phyloP scores from a whole-genome alignment of 1,140 invertebrate genomes.

The Formica exsecta region DNA sequence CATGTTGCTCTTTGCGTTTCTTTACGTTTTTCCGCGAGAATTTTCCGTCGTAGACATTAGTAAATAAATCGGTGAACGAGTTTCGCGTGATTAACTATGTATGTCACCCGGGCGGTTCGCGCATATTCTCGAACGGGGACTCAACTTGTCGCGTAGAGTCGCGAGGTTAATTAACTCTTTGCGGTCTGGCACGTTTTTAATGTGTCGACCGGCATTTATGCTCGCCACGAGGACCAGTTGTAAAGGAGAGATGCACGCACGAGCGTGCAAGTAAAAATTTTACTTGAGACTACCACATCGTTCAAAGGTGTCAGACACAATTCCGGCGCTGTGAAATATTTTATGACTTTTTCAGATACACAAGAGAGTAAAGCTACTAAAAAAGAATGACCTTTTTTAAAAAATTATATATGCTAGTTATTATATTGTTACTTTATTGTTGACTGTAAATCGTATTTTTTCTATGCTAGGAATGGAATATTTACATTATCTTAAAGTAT shows the following conservation, averaged over 20 bases:
- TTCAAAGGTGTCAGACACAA: conserved; percentile 2
- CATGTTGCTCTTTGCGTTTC: not conserved
- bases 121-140: conserved; percentile 25
- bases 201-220: conserved; percentile 5
- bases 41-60: not conserved
- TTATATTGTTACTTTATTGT: not conserved
- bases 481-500: not conserved
- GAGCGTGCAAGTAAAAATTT: conserved; percentile 15
- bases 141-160: conserved; percentile 2
- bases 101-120: conserved; percentile 26
- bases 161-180: conserved; percentile 53
- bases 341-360: not conserved
- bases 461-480: not conserved
- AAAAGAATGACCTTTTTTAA: not conserved
- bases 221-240: not conserved
- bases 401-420: not conserved
- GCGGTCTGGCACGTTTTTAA: conserved; percentile 38
- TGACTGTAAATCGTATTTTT: not conserved
- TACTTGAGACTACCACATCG: not conserved
- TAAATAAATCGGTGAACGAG: conserved; percentile 5
- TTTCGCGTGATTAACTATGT: conserved; percentile 53
- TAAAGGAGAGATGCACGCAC: conserved; percentile 33
- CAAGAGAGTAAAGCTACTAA: not conserved
- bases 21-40: conserved; percentile 18
- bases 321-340: conserved; percentile 7